These are phyloP conservation scores for Muscicapa adusta DNA, from an alignment of 2,113 vertebrate species.

Conservation along the genomic window DNA sequence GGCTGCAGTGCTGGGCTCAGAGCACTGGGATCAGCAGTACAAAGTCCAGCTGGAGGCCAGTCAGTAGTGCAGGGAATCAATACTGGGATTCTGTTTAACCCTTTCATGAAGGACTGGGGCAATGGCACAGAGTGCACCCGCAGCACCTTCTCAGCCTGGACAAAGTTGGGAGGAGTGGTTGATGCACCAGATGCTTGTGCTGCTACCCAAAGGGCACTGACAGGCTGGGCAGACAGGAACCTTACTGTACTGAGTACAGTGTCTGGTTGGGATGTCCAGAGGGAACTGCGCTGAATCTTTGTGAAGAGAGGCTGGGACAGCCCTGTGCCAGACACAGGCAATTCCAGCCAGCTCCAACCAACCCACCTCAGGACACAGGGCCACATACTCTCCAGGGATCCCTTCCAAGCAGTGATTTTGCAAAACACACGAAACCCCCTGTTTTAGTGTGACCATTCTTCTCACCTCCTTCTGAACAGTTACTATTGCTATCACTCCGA, in stretches of 20 bases:
- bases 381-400: background rate
- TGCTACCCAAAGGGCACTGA: background rate
- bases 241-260: fast-evolving
- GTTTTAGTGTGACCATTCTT: background rate
- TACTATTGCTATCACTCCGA: background rate
- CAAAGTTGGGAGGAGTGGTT: background rate
- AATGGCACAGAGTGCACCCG: background rate
- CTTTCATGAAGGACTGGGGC: background rate
- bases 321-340: background rate
- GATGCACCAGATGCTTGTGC: background rate
- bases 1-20: background rate
- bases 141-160: fast-evolving
- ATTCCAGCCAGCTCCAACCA: background rate
- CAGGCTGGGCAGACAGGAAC: background rate
- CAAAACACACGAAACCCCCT: background rate
- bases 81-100: background rate
- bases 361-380: background rate
- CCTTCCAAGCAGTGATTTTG: background rate
- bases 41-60: background rate
- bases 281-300: background rate
- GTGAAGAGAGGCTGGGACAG: background rate
- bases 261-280: background rate
- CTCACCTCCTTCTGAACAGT: background rate
- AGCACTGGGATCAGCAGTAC: background rate
- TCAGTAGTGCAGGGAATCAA: background rate